phyloP scores from a whole-genome alignment of 2,888 invertebrate genomes.

The Ernsta delagoae region DNA sequence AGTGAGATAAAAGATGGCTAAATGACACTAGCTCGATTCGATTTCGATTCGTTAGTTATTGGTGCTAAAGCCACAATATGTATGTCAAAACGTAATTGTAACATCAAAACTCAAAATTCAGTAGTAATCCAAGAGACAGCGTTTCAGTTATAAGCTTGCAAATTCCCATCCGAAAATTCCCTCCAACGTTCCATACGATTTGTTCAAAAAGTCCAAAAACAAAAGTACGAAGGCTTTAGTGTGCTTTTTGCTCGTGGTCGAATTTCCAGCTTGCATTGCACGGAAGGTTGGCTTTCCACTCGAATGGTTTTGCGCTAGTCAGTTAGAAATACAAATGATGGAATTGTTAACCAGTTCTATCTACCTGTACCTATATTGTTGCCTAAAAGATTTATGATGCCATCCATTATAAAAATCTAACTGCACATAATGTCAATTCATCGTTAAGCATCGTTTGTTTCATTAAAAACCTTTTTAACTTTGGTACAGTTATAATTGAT shows the following conservation, averaged over 20 bases:
- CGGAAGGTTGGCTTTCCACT: neutral
- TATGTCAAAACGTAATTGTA: neutral
- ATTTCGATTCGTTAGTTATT: too few species aligned
- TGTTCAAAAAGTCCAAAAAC: conserved; percentile 8
- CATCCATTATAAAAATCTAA: too few species aligned
- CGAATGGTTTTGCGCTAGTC: neutral
- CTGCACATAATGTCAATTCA: too few species aligned
- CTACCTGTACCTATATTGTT: too few species aligned
- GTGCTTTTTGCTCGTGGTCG: neutral
- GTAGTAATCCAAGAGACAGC: neutral
- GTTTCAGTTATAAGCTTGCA: neutral
- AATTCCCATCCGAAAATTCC: neutral
- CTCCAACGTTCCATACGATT: neutral
- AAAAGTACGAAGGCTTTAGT: neutral
- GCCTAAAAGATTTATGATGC: too few species aligned
- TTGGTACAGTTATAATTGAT: too few species aligned
- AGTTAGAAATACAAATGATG: conserved; percentile 1
- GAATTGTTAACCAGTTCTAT: neutral
- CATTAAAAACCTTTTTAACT: too few species aligned
- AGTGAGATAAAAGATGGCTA: too few species aligned
- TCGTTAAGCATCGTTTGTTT: too few species aligned
- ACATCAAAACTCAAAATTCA: neutral
- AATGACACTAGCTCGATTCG: too few species aligned
- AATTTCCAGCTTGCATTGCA: neutral
- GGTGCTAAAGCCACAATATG: too few species aligned